Base-by-base conservation (phyloP, 1,140 invertebrate genomes). In the Phortica variegata region DNA sequence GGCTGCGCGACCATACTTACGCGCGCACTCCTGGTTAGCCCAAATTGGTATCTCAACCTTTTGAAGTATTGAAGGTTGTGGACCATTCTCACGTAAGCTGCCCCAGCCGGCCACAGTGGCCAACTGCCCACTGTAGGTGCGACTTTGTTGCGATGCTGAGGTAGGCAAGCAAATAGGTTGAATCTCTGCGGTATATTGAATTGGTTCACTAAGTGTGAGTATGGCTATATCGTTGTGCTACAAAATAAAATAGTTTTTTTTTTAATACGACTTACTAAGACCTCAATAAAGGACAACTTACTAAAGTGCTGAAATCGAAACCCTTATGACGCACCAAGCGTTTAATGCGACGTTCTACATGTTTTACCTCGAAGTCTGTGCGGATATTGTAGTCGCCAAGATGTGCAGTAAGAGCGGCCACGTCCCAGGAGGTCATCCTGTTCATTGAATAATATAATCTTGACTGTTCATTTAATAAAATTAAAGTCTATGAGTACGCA, bases 361-460 rank as follows among this genome's bases (percentile, higher is more conserved):
- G 89, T 45, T 82, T 80, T 6, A 85, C 83, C 75, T 91, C 89
- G 2, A 79, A 79, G 61, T 82, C 83, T 0, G 83, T 84, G 57
- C 85, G 85, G 15, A 93, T 90, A 56, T 93, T 88, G 65, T 93
- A 82, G 63, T 92, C 90, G 1, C 90, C 90, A 9, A 93, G 78
- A 45, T 87, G 82, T 1, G 90, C 88, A 2, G 86, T 89, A 16
- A 94, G 61, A 43, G 87, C 82, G 0, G 88, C 86, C 1, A 93
- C 90, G 72, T 93, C 90, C 84, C 86, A 89, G 1, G 88, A 88
- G 37, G 84, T 91, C 90, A 94, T 92, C 46, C 91, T 93, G 73
- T 13, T 83, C 2, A 15, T 21, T 10, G 0, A 7, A 18, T 39
- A 48, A 48, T 46, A 43, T 46, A 46, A 47, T 36, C 3, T 7